Conservation (phyloP, 2,888 invertebrate species). For the Anodontia alba region DNA sequence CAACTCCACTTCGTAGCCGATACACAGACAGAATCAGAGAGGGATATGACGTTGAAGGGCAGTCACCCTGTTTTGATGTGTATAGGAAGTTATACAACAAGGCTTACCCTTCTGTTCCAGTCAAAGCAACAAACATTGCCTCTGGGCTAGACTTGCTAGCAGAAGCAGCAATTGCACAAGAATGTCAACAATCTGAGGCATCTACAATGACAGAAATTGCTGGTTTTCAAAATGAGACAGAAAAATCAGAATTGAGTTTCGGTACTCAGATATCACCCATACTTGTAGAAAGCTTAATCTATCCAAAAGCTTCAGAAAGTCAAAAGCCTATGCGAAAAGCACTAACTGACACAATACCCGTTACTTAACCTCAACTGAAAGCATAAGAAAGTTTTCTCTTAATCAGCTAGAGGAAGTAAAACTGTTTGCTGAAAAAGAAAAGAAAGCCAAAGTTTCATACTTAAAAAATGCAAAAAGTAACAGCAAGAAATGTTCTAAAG, state of each 20-base stretch:
- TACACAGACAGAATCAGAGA: slow-evolving; percentile 29
- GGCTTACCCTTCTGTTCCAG: slow-evolving; percentile 22
- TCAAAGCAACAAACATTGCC: slow-evolving; percentile 25
- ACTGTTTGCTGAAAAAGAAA: no score
- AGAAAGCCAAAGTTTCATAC: no score
- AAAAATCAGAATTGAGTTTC: no score
- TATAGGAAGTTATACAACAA: slow-evolving; percentile 26
- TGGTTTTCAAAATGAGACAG: no score
- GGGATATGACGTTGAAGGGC: slow-evolving; percentile 35
- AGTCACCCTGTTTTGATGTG: slow-evolving; percentile 49
- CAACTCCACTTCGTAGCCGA: slow-evolving; percentile 25
- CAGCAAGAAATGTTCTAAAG: background rate
- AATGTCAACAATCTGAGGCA: background rate
- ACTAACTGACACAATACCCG: background rate
- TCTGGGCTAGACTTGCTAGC: slow-evolving; percentile 12
- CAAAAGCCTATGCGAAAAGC: background rate
- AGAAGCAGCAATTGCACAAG: slow-evolving; percentile 2
- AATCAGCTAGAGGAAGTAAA: no score
- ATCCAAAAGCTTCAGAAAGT: background rate
- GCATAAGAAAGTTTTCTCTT: background rate
- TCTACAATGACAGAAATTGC: no score
- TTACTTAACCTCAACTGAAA: background rate
- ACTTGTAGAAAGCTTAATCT: background rate
- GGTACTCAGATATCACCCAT: background rate
- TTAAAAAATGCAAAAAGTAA: background rate